These are phyloP conservation scores for Acanthosepion lycidas DNA, from an alignment of 2,888 invertebrate genomes.

Conservation along the genomic window DNA sequence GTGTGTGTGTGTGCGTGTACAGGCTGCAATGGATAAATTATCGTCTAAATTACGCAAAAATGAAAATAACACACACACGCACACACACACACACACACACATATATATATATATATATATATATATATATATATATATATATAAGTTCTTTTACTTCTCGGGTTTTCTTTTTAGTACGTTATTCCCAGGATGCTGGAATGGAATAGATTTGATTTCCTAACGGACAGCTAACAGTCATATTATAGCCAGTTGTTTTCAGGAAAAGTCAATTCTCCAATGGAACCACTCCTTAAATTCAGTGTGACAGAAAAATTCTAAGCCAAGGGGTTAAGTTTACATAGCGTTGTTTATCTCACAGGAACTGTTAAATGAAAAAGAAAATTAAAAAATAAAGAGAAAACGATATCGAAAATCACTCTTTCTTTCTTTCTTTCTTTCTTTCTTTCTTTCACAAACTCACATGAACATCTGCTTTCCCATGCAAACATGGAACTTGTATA, in stretches of 20 bases:
- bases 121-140: neutral
- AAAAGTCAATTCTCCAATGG: neutral
- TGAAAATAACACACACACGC: too few relatives aligned
- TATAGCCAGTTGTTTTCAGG: neutral
- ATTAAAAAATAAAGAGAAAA: neutral
- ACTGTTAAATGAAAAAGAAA: neutral
- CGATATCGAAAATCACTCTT: neutral
- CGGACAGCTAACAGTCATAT: neutral
- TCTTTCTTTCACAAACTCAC: too few relatives aligned
- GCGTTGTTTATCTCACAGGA: neutral
- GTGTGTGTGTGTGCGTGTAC: too few relatives aligned
- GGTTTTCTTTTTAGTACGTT: neutral
- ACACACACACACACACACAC: too few relatives aligned
- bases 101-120: neutral
- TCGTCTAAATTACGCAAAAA: too few relatives aligned
- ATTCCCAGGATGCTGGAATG: neutral
- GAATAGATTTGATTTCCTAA: neutral
- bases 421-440: too few relatives aligned
- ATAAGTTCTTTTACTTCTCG: neutral
- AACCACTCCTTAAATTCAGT: neutral
- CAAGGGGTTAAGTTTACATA: neutral
- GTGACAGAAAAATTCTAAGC: neutral
- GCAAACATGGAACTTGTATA: too few relatives aligned
- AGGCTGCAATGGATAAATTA: too few relatives aligned
- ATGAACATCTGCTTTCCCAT: too few relatives aligned